Evolutionary conservation across 1,140 invertebrate genomes (phyloP), one percentile per base, ranked within the genome.

Genomic region (Drosophila albomicans): DNA sequence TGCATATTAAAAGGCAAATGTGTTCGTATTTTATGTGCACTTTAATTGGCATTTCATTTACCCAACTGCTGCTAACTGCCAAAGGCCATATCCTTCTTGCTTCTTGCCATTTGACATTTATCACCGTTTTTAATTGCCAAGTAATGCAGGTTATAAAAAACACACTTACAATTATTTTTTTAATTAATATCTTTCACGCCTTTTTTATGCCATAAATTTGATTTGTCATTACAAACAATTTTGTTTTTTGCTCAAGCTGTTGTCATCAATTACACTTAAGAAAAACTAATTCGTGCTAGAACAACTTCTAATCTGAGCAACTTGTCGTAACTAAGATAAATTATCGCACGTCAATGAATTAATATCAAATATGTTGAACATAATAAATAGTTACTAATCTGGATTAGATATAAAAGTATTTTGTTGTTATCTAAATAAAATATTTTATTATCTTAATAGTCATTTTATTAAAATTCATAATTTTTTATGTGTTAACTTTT

Each of bases 11-110:
- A n/a, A 68, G 51, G 20, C 57, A 67, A 67, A 58, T 70, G 28
- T 35, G 13, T 54, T 51, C 15, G 43, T 20, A 49, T 57, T 86
- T 87, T 62, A 81, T 85, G 74, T 75, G 75, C 78, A 62, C 51
- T 81, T 78, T 87, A 82, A 85, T 87, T 78, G 71, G 51, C 66
- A 65, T 62, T 75, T 69, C 25, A 71, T 71, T 78, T 84, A 35
- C 43, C 5, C 51, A 54, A 35, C 51, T 5, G 35, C 35, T 38
- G 35, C n/a, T 13, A 54, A 32, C 51, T 41, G 38, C 32, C 20
- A 30, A 16, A 10, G 6, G 20, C 49, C 10, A 3, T 0, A 16
- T 16, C 15, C 16, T 7, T 48, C 15, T 48, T 4, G 45, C 15
- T 35, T 46, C 32, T 35, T 59, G 46, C 43, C 71, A 63, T 43